Evolutionary conservation across 1,140 invertebrate genomes (phyloP).

Genomic region (honey bee (Apis mellifera)): Amel_HAv3.1 CM009941.2:15614501-15615000

Average conservation of each 20-base stretch:
- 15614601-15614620: constrained; percentile 9
- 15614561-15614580: constrained; percentile 26
- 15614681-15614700: too few relatives aligned
- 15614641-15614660: constrained; percentile 2
- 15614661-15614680: neutral
- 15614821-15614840: neutral
- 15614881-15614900: constrained; percentile 56
- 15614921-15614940: constrained; percentile 24
- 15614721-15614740: neutral
- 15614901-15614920: constrained; percentile 10
- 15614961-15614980: neutral
- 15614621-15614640: constrained; percentile 6
- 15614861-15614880: constrained; percentile 20
- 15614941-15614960: neutral
- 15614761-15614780: constrained; percentile 34
- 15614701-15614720: too few relatives aligned
- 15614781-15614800: neutral
- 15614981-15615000: neutral
- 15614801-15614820: too few relatives aligned
- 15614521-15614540: constrained; percentile 37
- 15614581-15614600: neutral
- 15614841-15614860: constrained; percentile 37
- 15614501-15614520: neutral
- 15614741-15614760: constrained; percentile 2
- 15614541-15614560: neutral